Percentiles rank a stretch among this genome's conserved stretches.
phyloP scores from a whole-genome alignment of 2,113 vertebrate species.

The Aspidoscelis tigris region DNA sequence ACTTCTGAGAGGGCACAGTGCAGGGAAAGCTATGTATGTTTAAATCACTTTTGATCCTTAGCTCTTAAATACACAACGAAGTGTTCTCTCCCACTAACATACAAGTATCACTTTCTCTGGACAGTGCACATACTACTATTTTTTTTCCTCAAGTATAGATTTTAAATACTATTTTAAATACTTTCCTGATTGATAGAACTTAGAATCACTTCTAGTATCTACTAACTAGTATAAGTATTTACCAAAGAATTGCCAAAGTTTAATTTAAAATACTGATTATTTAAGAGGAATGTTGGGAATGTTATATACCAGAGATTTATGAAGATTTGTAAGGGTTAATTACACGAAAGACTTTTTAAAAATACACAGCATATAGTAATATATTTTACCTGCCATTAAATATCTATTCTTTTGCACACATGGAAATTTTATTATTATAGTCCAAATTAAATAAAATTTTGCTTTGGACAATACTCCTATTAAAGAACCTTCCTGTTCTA shows the following conservation, averaged over 20 bases:
- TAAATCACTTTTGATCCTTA: not conserved
- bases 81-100: not conserved
- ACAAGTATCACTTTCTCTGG: conserved; percentile 6
- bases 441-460: conserved; percentile 23
- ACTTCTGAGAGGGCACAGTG: conserved; percentile 20
- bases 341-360: conserved; percentile 58
- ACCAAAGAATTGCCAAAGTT: conserved; percentile 76
- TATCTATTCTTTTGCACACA: conserved; percentile 17
- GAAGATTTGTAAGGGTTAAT: conserved; percentile 58
- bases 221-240: conserved; percentile 62
- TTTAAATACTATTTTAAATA: conserved; percentile 37
- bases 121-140: conserved; percentile 47
- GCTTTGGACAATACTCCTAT: not conserved
- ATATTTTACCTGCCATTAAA: conserved; percentile 32
- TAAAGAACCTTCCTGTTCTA: conserved; percentile 10
- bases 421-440: conserved; percentile 11
- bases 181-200: conserved; percentile 40
- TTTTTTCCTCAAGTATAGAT: conserved; percentile 45
- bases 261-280: conserved; percentile 64
- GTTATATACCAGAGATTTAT: conserved; percentile 59
- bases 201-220: conserved; percentile 46
- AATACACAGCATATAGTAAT: conserved; percentile 58
- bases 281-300: conserved; percentile 63
- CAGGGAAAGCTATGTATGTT: conserved; percentile 14
- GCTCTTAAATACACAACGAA: conserved; percentile 6